phyloP scores from a whole-genome alignment of 2,888 invertebrate species.

The Drosophila ustulata region DNA sequence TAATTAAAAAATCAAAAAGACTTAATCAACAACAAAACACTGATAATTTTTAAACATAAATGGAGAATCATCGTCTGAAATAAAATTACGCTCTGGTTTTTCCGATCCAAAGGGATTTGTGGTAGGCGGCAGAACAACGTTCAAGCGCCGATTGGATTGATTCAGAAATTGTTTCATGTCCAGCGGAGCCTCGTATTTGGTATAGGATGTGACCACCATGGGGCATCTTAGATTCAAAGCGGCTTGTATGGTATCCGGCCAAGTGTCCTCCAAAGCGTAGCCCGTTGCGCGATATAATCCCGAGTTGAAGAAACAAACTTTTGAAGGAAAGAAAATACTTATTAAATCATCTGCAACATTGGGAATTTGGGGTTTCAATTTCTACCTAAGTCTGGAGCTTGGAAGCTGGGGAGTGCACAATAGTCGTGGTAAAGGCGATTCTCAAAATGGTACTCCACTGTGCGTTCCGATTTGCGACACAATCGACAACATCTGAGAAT shows the following conservation, averaged over 20 bases:
- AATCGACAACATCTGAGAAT: constrained; percentile 86
- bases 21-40: constrained; percentile 86
- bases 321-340: neutral
- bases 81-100: constrained; percentile 90
- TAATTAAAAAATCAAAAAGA: neutral
- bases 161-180: constrained; percentile 87
- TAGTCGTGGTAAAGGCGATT: constrained; percentile 86
- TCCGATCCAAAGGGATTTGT: constrained; percentile 89
- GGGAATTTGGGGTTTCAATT: neutral
- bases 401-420: constrained; percentile 81
- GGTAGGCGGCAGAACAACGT: constrained; percentile 86
- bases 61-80: constrained; percentile 89
- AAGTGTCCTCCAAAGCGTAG: constrained; percentile 88
- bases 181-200: constrained; percentile 88
- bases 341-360: neutral
- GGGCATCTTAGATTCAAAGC: constrained; percentile 87
- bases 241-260: constrained; percentile 88
- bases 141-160: constrained; percentile 85
- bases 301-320: constrained; percentile 90
- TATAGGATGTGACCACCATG: constrained; percentile 89
- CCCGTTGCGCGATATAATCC: constrained; percentile 89
- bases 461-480: constrained; percentile 86
- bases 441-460: constrained; percentile 86
- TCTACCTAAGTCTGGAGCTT: constrained; percentile 87
- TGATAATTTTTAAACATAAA: constrained; percentile 91